Evolutionary conservation across 2,888 invertebrate genomes (phyloP).

Genomic region (Branchinecta sandiegonensis): DNA sequence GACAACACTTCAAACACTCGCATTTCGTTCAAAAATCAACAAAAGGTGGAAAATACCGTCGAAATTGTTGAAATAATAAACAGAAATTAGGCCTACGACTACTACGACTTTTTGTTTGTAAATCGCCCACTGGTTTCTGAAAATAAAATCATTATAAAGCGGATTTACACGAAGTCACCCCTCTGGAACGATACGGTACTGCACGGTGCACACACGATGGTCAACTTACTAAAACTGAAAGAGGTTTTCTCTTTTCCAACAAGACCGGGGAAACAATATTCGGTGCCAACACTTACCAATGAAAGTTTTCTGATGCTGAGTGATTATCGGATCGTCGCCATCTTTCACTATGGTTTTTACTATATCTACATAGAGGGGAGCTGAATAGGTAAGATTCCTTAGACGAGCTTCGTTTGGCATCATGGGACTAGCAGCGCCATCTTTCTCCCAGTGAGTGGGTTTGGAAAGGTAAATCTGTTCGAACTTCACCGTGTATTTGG

Average conservation of each 20-base stretch:
- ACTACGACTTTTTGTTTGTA: too few species aligned
- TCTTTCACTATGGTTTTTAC: slow-evolving; percentile 89
- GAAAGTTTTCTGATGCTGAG: slow-evolving; percentile 52
- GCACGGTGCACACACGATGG: too few species aligned
- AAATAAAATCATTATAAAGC: too few species aligned
- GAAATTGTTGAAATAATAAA: too few species aligned
- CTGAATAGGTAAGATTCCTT: slow-evolving; percentile 92
- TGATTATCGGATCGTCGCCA: slow-evolving; percentile 70
- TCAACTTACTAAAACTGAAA: too few species aligned
- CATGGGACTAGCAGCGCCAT: slow-evolving; percentile 97
- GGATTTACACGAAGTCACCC: too few species aligned
- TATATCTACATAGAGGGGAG: slow-evolving; percentile 96
- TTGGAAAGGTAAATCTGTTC: slow-evolving; percentile 98
- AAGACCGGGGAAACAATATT: neutral
- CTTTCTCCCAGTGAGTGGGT: slow-evolving; percentile 99
- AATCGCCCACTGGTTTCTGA: too few species aligned
- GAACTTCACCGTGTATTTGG: slow-evolving; percentile 84
- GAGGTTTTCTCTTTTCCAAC: neutral
- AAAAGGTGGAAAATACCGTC: too few species aligned
- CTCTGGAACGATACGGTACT: too few species aligned
- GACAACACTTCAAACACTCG: too few species aligned
- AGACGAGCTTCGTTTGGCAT: slow-evolving; percentile 99
- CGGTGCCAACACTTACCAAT: slow-evolving; percentile 37
- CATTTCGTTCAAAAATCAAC: too few species aligned
- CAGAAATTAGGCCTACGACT: too few species aligned